These are phyloP conservation scores for Hypolimnas misippus DNA, from an alignment of 2,888 invertebrate genomes.

Conservation along the genomic window DNA sequence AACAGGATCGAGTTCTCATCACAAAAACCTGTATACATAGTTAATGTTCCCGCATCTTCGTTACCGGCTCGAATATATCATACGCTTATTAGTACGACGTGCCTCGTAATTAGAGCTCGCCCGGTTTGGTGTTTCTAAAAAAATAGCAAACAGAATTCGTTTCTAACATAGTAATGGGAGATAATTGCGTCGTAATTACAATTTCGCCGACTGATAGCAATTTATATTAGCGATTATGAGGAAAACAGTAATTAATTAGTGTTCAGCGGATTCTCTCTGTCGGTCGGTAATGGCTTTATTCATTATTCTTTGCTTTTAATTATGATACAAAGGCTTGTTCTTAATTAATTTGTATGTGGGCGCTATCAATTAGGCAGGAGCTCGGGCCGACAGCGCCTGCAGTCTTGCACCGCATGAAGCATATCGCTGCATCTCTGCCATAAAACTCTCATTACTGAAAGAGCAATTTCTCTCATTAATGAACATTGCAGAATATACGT, in stretches of 20 bases:
- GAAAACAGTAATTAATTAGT: slow-evolving; percentile 42
- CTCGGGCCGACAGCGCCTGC: slow-evolving; percentile 35
- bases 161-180: slow-evolving; percentile 20
- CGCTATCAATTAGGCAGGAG: slow-evolving; percentile 48
- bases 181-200: slow-evolving; percentile 25
- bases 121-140: slow-evolving; percentile 14
- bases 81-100: slow-evolving; percentile 21
- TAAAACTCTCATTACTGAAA: slow-evolving; percentile 44
- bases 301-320: slow-evolving; percentile 46
- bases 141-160: slow-evolving; percentile 24
- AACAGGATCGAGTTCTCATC: slow-evolving; percentile 70
- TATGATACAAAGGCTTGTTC: slow-evolving; percentile 45
- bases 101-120: slow-evolving; percentile 19
- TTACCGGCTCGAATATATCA: slow-evolving; percentile 27
- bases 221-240: slow-evolving; percentile 37
- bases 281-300: slow-evolving; percentile 42
- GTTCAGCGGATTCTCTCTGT: slow-evolving; percentile 38
- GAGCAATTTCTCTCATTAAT: slow-evolving; percentile 44
- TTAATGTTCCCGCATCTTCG: slow-evolving; percentile 32
- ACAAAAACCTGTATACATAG: slow-evolving; percentile 43
- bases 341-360: slow-evolving; percentile 50
- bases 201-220: slow-evolving; percentile 33
- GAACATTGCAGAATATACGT: slow-evolving; percentile 37
- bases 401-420: slow-evolving; percentile 35
- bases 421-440: slow-evolving; percentile 39